Evolutionary conservation across 2,113 vertebrate genomes (phyloP).

Genomic region (Glaucomys volans): DNA sequence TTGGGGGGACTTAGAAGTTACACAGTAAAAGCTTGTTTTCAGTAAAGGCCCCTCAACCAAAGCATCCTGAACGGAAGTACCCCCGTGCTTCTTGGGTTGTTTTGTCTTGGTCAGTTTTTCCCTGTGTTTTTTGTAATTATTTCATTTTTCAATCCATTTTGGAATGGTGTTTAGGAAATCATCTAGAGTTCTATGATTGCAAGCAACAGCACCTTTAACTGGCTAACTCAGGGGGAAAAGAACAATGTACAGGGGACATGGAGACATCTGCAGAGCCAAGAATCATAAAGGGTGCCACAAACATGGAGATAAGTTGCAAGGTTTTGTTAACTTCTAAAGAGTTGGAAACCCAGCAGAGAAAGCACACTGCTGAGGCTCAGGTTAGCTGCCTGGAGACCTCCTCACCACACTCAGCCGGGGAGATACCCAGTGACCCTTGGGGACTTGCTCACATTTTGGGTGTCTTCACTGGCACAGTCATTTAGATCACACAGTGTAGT

Average conservation of each 20-base stretch:
- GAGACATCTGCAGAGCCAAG: neutral
- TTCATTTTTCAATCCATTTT: neutral
- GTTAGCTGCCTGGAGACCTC: fast-evolving
- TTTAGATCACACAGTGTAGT: neutral
- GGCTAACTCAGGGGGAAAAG: neutral
- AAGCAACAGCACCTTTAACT: neutral
- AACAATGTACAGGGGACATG: neutral
- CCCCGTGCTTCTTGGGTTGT: neutral
- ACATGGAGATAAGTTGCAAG: neutral
- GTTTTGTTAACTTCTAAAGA: neutral
- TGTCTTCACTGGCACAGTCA: neutral
- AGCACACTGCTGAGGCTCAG: neutral
- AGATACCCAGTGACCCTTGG: too few relatives aligned
- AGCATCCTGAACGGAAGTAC: neutral
- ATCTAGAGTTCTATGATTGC: neutral
- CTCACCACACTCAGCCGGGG: neutral
- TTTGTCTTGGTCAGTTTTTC: neutral
- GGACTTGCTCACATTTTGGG: neutral
- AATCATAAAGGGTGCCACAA: neutral
- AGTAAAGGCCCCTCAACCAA: neutral
- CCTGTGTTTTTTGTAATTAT: neutral
- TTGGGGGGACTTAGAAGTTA: neutral
- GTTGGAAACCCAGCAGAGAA: neutral
- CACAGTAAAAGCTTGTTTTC: neutral
- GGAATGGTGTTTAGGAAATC: neutral